These are phyloP conservation scores for Paraescarpia echinospica DNA, from an alignment of 1,140 invertebrate genomes.

Conservation along the genomic window DNA sequence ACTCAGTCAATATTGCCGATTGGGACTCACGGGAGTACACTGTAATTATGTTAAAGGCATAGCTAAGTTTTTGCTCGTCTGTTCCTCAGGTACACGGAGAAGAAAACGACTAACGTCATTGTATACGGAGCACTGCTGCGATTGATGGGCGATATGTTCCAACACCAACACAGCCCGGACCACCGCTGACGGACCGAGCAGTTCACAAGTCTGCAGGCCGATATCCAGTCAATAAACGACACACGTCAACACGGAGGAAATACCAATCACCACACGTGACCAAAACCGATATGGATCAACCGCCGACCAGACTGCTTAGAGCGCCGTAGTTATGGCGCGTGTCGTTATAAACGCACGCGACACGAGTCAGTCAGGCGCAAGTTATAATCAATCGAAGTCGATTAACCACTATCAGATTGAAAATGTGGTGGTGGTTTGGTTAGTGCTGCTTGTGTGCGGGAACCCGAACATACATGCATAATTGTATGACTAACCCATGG, in stretches of 20 bases:
- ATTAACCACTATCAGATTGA: too few relatives aligned
- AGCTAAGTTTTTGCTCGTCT: not conserved
- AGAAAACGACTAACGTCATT: not conserved
- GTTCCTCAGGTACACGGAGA: not conserved
- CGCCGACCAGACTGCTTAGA: not conserved
- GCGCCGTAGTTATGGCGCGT: too few relatives aligned
- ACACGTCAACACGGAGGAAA: not conserved
- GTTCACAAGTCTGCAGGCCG: not conserved
- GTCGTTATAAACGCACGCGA: not conserved
- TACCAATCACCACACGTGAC: not conserved
- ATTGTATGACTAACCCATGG: too few relatives aligned
- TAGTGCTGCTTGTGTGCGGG: too few relatives aligned
- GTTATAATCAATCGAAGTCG: not conserved
- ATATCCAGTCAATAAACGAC: not conserved
- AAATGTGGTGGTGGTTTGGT: too few relatives aligned
- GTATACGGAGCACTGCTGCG: not conserved
- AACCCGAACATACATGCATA: too few relatives aligned
- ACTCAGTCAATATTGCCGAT: too few relatives aligned
- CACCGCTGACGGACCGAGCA: not conserved
- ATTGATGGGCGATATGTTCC: not conserved
- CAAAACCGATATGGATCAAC: not conserved
- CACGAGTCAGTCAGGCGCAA: not conserved
- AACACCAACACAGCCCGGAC: not conserved
- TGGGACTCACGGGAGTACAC: too few relatives aligned
- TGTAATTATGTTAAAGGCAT: too few relatives aligned